phyloP scores from a whole-genome alignment of 2,888 invertebrate species.

The Hedychridium roseum region DNA sequence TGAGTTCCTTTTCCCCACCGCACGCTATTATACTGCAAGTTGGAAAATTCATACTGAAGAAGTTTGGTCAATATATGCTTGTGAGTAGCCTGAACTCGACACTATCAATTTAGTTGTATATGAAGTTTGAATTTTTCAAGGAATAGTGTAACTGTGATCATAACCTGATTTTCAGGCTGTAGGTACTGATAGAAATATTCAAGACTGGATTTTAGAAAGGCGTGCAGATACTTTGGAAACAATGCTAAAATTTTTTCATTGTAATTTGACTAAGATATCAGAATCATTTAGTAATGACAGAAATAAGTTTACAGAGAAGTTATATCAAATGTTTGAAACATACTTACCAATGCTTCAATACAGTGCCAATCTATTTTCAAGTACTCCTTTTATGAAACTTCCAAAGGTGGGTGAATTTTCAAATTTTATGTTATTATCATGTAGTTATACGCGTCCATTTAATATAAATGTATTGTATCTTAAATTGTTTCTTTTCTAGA shows the following conservation, averaged over 20 bases:
- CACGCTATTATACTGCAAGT: conserved; percentile 82
- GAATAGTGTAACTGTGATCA: not conserved
- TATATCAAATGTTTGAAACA: conserved; percentile 88
- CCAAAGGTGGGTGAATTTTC: conserved; percentile 72
- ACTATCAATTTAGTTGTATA: not conserved
- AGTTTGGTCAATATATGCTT: conserved; percentile 84
- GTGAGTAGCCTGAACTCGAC: conserved; percentile 66
- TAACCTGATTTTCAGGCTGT: conserved; percentile 72
- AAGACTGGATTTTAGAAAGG: conserved; percentile 82
- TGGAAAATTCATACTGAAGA: conserved; percentile 87
- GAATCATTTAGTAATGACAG: conserved; percentile 67
- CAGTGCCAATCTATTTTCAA: conserved; percentile 84
- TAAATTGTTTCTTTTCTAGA: conserved; percentile 68
- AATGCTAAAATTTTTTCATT: conserved; percentile 84
- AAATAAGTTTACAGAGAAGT: conserved; percentile 74
- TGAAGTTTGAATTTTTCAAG: conserved; percentile 2
- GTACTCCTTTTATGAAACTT: conserved; percentile 81
- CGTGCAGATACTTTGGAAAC: conserved; percentile 80
- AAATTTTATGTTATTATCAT: conserved; percentile 3
- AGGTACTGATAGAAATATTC: conserved; percentile 86
- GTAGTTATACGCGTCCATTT: too few species aligned
- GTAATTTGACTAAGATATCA: conserved; percentile 79
- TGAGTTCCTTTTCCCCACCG: conserved; percentile 79
- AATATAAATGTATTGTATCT: conserved; percentile 13
- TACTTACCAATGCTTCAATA: conserved; percentile 86